Base-by-base conservation (phyloP, 30 jellyfish, hydroid and myxozoan species). In the Mastigias papua region DNA sequence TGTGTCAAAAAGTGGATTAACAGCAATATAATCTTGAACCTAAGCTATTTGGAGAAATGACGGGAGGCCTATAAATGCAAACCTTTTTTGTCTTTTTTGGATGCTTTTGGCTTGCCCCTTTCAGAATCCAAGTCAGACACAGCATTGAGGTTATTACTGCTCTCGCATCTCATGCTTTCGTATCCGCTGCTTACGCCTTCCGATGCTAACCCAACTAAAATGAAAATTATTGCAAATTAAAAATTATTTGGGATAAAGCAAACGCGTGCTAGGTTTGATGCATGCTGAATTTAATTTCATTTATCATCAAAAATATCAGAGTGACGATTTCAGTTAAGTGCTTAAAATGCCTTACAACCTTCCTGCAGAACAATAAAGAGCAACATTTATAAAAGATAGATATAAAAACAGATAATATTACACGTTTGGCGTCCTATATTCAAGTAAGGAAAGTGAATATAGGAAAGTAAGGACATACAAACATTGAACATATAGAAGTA, bases 121-220 rank as follows among this genome's bases (percentile, higher is more conserved):
- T 87, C 95, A 21, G 90, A 76, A 58, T 87, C 90, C 11, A 76
- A 62, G 23, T 91, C 97, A 25, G 91, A 76, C 58, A 69, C 86
- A 20, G 75, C 42, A 64, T 89, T 88, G 27, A 94, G 87, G 92
- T 94, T 94, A 17, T 85, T 97, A 35, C 90, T 75, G 75, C 98
- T 94, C 58, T 94, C 98, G 77, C 97, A 89, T 21, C 98, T 86
- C 98, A 94, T 94, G 92, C 98, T 94, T 72, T 94, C 98, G 80
- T 94, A 94, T 17, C 98, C 98, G 74, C 98, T 94, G 92, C 98
- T 94, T 31, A 94, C 95, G 2, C 98, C 98, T 85, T 94, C 98
- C 27, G 97, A 94, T 10, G 97, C 82, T 5, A 91, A 96, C 16
- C 97, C 98, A 64, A 82, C 90, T 80, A 48, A 74, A 63, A 49